Conservation (phyloP, 2,888 invertebrate genomes). For the Druceiella hillmani region DNA sequence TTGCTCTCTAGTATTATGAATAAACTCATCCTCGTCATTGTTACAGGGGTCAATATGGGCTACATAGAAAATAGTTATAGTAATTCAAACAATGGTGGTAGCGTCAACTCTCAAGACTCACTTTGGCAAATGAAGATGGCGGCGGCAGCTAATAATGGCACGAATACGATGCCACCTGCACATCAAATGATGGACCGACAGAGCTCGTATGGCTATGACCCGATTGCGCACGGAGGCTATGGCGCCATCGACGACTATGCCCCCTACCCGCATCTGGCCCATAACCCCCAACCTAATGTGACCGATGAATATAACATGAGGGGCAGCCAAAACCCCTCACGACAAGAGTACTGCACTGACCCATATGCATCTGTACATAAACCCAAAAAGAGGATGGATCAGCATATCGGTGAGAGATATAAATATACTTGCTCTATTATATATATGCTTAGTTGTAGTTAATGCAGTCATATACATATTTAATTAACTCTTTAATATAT, state of each 20-base stretch:
- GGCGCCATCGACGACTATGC: slow-evolving; percentile 80
- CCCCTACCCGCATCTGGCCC: slow-evolving; percentile 72
- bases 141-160: slow-evolving; percentile 64
- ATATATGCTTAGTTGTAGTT: too few relatives aligned
- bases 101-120: slow-evolving; percentile 91
- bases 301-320: slow-evolving; percentile 67
- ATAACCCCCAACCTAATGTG: slow-evolving; percentile 55
- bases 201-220: slow-evolving; percentile 71
- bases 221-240: slow-evolving; percentile 76
- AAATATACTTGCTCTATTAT: too few relatives aligned
- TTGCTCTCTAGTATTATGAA: too few relatives aligned
- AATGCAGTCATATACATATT: too few relatives aligned
- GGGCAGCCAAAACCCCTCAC: slow-evolving; percentile 75
- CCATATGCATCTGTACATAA: slow-evolving; percentile 87
- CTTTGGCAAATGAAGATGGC: slow-evolving; percentile 93
- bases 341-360: slow-evolving; percentile 83
- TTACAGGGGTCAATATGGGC: slow-evolving; percentile 78
- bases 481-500: too few relatives aligned
- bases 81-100: slow-evolving; percentile 92
- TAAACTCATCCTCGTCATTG: too few relatives aligned
- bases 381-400: slow-evolving; percentile 82
- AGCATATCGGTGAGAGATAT: slow-evolving; percentile 75
- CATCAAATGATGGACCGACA: slow-evolving; percentile 60
- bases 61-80: slow-evolving; percentile 91
- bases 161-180: slow-evolving; percentile 51